Percentiles rank a stretch among this genome's conserved stretches.
Evolutionary conservation across 1,140 invertebrate species (phyloP).

Genomic region (Periplaneta americana): DNA sequence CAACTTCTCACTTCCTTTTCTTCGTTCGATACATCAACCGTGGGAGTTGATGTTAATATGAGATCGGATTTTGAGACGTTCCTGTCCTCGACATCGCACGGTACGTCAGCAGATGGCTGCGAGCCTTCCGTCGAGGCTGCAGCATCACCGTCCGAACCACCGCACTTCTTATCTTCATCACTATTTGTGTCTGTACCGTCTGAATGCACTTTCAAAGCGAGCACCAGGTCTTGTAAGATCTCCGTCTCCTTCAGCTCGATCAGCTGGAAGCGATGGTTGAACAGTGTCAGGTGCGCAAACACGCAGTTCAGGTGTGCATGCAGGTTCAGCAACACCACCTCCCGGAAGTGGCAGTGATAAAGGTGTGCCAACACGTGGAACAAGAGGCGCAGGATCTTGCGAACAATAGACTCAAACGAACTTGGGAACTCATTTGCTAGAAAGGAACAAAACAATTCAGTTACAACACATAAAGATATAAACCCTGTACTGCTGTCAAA

Average conservation of each 20-base stretch:
- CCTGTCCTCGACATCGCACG: background rate
- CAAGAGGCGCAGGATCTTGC: conserved; percentile 92
- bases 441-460: conserved; percentile 26
- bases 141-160: background rate
- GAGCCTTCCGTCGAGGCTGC: background rate
- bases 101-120: background rate
- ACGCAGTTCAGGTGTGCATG: conserved; percentile 94
- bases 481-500: too few species aligned
- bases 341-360: conserved; percentile 95
- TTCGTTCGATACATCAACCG: background rate
- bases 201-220: conserved; percentile 46
- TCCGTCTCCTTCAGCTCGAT: conserved; percentile 95
- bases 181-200: background rate
- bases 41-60: background rate
- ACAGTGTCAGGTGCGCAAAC: conserved; percentile 90
- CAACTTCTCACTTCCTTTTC: background rate
- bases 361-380: conserved; percentile 97
- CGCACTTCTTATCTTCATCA: background rate
- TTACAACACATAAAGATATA: background rate
- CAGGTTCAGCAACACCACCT: conserved; percentile 85
- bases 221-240: conserved; percentile 80
- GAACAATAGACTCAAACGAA: conserved; percentile 89
- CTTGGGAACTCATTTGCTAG: conserved; percentile 92
- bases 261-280: conserved; percentile 81
- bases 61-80: background rate